Percentiles rank a stretch among this genome's conserved stretches.
These are phyloP conservation scores for Luperina testacea DNA, from an alignment of 2,888 invertebrate species.

Conservation along the genomic window DNA sequence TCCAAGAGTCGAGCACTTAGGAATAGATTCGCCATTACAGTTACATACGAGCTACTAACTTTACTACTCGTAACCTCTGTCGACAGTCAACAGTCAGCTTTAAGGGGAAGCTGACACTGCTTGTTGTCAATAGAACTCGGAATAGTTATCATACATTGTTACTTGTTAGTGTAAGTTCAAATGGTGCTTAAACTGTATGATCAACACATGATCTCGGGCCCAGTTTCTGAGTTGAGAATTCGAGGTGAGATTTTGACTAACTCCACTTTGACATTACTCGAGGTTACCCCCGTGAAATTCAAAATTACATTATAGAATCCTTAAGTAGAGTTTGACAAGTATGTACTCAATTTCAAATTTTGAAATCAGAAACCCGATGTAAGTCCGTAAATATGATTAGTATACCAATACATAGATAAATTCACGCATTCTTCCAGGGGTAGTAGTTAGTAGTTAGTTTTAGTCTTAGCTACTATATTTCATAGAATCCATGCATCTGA, in stretches of 20 bases:
- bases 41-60: conserved; percentile 23
- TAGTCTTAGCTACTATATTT: not conserved
- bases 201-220: not conserved
- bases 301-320: not conserved
- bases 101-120: conserved; percentile 29
- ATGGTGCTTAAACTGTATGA: conserved; percentile 10
- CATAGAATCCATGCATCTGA: not conserved
- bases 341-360: not conserved
- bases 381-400: not conserved
- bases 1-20: conserved; percentile 7
- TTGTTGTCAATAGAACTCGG: conserved; percentile 22
- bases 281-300: not conserved
- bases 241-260: not conserved
- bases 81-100: not conserved
- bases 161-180: conserved; percentile 36
- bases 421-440: not conserved
- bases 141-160: conserved; percentile 39
- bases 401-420: not conserved
- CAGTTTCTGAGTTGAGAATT: not conserved
- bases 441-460: not conserved
- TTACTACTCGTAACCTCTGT: conserved; percentile 31
- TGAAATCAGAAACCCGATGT: not conserved
- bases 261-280: too few relatives aligned
- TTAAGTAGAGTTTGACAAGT: not conserved
- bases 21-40: conserved; percentile 36